Conservation (phyloP, 2,797 vertebrate species). For the Bovichtus variegatus region DNA sequence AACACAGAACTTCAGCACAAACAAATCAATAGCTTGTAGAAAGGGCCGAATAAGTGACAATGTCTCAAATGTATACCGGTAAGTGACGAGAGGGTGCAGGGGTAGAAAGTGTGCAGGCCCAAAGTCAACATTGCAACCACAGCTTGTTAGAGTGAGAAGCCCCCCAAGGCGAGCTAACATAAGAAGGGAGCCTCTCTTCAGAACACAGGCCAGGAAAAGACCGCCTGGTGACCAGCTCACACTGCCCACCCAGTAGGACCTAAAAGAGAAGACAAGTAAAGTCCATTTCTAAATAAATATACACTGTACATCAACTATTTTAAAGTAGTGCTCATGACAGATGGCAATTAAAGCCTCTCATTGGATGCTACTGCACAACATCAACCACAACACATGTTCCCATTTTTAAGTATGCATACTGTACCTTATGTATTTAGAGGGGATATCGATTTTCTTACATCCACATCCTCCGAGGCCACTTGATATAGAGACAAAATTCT, state of each 20-base stretch:
- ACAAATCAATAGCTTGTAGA: conserved; percentile 12
- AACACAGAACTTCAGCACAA: conserved; percentile 24
- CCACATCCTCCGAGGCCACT: conserved; percentile 93
- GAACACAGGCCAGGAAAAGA: conserved; percentile 93
- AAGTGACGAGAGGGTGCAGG: conserved; percentile 95
- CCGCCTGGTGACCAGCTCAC: conserved; percentile 91
- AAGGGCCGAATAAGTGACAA: background rate
- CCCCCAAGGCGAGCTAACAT: conserved; percentile 91
- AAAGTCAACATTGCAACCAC: conserved; percentile 94
- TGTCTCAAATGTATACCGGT: conserved; percentile 84
- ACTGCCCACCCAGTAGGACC: conserved; percentile 95
- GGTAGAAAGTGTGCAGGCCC: conserved; percentile 96
- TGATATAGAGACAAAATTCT: conserved; percentile 90
- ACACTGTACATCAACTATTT: background rate
- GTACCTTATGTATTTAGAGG: conserved; percentile 91
- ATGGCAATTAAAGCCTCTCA: background rate
- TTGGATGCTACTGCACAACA: background rate
- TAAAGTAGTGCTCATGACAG: background rate
- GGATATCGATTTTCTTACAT: conserved; percentile 85
- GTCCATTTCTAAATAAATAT: background rate
- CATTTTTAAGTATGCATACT: conserved; percentile 1
- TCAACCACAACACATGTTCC: background rate
- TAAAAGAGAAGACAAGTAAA: conserved; percentile 59
- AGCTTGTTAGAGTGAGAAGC: conserved; percentile 89
- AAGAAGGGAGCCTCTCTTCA: conserved; percentile 94